Evolutionary conservation across 2,888 invertebrate species (phyloP).

Genomic region (Rhingia campestris): DNA sequence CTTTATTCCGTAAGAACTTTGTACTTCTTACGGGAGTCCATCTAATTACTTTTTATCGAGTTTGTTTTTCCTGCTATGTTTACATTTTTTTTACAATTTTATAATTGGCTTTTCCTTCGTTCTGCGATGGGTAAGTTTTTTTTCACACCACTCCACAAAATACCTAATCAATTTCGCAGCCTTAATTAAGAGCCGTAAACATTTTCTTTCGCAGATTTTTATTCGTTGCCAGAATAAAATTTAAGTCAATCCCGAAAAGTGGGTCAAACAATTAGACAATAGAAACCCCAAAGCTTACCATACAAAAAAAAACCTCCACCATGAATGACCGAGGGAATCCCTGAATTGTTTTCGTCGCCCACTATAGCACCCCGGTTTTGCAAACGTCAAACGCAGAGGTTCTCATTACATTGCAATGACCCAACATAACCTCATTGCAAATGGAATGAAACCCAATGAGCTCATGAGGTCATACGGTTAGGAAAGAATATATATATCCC

Average conservation of each 20-base stretch:
- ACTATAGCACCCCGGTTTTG: neutral
- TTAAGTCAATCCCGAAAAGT: neutral
- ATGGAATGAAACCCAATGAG: slow-evolving; percentile 48
- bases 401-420: slow-evolving; percentile 30
- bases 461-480: slow-evolving; percentile 48
- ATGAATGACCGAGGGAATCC: slow-evolving; percentile 9
- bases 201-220: no score
- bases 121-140: no score
- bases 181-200: no score
- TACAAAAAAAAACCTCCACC: slow-evolving; percentile 2
- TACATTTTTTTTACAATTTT: no score
- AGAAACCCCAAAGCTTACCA: slow-evolving; percentile 25
- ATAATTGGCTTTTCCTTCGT: neutral
- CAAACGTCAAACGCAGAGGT: slow-evolving; percentile 35
- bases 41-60: no score
- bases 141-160: no score
- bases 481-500: neutral
- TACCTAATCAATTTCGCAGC: no score
- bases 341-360: slow-evolving; percentile 13
- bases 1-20: no score
- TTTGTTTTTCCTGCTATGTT: no score
- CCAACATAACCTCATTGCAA: slow-evolving; percentile 54
- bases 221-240: no score
- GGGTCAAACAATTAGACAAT: slow-evolving; percentile 39
- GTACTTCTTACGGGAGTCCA: no score